Conservation (phyloP, 2,888 invertebrate genomes). For the Sepioteuthis lessoniana region DNA sequence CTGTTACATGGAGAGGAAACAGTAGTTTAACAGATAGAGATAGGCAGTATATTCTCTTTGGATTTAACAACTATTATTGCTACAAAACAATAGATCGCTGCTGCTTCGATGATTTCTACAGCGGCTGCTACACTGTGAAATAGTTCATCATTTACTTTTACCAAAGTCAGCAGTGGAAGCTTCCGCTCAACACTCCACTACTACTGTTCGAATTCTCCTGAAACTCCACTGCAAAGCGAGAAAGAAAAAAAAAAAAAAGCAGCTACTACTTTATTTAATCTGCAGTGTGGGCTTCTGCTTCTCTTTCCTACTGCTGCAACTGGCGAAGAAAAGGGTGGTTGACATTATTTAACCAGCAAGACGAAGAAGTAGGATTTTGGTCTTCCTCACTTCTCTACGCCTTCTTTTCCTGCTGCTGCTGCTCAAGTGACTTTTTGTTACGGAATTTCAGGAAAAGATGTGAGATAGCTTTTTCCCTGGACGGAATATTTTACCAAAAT, state of each 20-base stretch:
- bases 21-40: background rate
- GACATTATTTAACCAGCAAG: background rate
- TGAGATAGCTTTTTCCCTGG: slow-evolving; percentile 23
- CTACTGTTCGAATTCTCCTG: background rate
- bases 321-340: background rate
- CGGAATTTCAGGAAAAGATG: slow-evolving; percentile 33
- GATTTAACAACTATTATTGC: slow-evolving; percentile 1
- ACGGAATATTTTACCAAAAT: slow-evolving; percentile 47
- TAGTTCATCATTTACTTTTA: background rate
- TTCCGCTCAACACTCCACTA: background rate
- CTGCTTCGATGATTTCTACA: background rate
- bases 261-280: background rate
- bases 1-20: too few species aligned
- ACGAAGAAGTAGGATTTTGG: background rate
- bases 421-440: slow-evolving; percentile 18
- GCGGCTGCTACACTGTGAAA: background rate
- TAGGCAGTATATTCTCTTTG: background rate
- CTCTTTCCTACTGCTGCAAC: background rate
- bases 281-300: background rate
- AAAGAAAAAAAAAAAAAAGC: background rate
- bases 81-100: background rate
- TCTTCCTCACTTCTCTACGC: background rate
- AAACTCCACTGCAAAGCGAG: background rate
- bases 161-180: background rate
- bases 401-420: background rate